Base-by-base conservation (phyloP, 2,113 vertebrate genomes). In the Cyrtonyx montezumae region DNA sequence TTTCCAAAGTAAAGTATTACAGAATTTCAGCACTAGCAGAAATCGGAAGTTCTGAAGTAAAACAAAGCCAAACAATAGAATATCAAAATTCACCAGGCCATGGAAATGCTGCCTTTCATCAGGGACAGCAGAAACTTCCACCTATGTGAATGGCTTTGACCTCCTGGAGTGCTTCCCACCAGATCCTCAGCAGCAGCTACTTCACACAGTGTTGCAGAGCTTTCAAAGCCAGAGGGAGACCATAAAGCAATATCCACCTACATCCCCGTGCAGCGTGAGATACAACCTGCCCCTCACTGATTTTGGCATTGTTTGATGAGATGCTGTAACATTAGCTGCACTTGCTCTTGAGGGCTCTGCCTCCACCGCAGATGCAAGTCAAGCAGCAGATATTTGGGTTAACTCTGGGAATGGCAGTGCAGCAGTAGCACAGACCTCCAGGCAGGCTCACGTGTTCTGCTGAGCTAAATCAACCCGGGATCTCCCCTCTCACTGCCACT, bases 21-120 rank as follows among this genome's bases (percentile, higher is more conserved):
- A 68, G 45, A 75, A 81, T 70, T 90, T 83, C 56, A 75, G 56
- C 0, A 1, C 26, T 69, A 68, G n/a, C 66, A 53, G 40, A 80
- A 84, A 78, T 13, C 4, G 25, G 74, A 83, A 66, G 18, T 84
- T 74, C 73, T 0, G 0, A 75, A 43, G 22, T 22, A 71, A 93
- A 80, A 90, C 1, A 1, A 90, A 93, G 53, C 6, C 66, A 86
- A 95, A 93, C 40, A 43, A 26, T 79, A 73, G 89, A 91, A 79
- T 18, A 75, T 6, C 26, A 84, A 53, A 91, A 87, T 87, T 82
- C 34, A 67, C 8, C 23, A 73, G 66, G 75, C 70, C 59, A 49
- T 25, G 36, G 63, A 85, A 93, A 87, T 85, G 48, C 51, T 69
- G 59, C 48, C n/a, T 82, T 87, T 82, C 81, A 89, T 21, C 43